Percentiles rank a stretch among this genome's conserved stretches.
phyloP scores from a whole-genome alignment of 2,888 invertebrate genomes.

The Holacanthella duospinosa region DNA sequence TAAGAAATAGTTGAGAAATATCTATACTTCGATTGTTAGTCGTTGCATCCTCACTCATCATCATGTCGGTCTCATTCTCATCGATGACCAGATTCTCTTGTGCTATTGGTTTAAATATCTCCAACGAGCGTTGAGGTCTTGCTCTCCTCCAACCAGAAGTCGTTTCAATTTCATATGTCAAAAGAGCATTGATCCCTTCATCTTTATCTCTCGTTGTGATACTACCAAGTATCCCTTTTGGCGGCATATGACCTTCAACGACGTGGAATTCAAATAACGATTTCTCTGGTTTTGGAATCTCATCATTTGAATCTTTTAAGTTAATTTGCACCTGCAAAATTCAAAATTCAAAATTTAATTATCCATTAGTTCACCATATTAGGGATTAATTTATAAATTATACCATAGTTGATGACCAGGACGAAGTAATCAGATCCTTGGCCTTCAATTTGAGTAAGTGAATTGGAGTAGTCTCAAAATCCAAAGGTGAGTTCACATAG shows the following conservation, averaged over 20 bases:
- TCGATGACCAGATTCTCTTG: no score
- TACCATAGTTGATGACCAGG: slow-evolving; percentile 29
- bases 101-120: no score
- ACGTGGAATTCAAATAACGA: slow-evolving; percentile 32
- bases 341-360: no score
- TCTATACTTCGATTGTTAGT: slow-evolving; percentile 43
- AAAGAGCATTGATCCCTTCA: slow-evolving; percentile 35
- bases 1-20: slow-evolving; percentile 31
- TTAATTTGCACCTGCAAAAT: slow-evolving; percentile 60
- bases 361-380: no score
- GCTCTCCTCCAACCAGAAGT: slow-evolving; percentile 10
- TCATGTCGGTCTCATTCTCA: slow-evolving; percentile 9
- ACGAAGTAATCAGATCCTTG: slow-evolving; percentile 68
- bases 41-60: slow-evolving; percentile 45
- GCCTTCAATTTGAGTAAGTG: slow-evolving; percentile 76
- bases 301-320: slow-evolving; percentile 70
- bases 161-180: slow-evolving; percentile 33
- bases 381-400: no score
- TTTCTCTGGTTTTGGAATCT: slow-evolving; percentile 82
- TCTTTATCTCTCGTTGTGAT: slow-evolving; percentile 37
- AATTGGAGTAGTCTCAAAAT: slow-evolving; percentile 67
- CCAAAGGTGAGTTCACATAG: slow-evolving; percentile 72
- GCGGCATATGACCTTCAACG: slow-evolving; percentile 36
- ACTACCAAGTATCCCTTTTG: slow-evolving; percentile 30
- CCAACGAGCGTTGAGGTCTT: not conserved